Percentiles rank a stretch among this genome's conserved stretches.
Conservation (phyloP, 2,888 invertebrate species). For the Clepsis dumicolana region DNA sequence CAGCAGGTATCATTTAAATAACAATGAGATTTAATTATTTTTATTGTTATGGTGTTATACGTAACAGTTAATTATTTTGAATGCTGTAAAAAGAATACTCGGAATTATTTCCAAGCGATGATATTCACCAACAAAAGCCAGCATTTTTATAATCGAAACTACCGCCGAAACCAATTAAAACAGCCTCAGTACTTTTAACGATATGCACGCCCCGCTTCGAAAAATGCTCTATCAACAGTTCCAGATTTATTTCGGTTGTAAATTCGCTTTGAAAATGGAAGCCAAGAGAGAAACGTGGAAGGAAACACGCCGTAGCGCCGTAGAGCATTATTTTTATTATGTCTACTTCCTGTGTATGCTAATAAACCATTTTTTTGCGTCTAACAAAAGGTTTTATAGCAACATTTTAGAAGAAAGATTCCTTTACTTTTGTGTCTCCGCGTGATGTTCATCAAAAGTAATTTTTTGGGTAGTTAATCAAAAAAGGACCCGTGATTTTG, state of each 20-base stretch:
- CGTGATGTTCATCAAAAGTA: too few species aligned
- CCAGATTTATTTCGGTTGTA: conserved; percentile 31
- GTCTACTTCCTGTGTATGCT: conserved; percentile 58
- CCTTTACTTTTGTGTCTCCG: neutral
- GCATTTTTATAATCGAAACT: conserved; percentile 9
- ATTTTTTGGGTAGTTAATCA: too few species aligned
- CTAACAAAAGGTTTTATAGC: conserved; percentile 53
- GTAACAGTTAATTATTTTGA: too few species aligned
- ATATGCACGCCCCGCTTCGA: conserved; percentile 26
- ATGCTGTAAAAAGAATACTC: neutral
- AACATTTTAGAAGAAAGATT: conserved; percentile 17
- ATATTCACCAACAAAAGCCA: neutral
- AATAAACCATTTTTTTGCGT: conserved; percentile 61
- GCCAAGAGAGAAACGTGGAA: conserved; percentile 46
- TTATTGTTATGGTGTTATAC: too few species aligned
- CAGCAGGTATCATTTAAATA: too few species aligned
- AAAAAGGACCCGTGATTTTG: neutral
- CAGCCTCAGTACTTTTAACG: conserved; percentile 18
- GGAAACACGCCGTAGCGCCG: conserved; percentile 47
- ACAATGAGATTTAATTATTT: too few species aligned
- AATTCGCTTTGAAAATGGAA: conserved; percentile 34
- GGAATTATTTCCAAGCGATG: neutral
- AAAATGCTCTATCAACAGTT: conserved; percentile 33
- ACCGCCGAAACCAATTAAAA: conserved; percentile 9
- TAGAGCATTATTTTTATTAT: conserved; percentile 61